Evolutionary conservation across 2,797 vertebrate genomes (phyloP), one percentile per base, ranked within the genome.

Genomic region (Trachurus trachurus): DNA sequence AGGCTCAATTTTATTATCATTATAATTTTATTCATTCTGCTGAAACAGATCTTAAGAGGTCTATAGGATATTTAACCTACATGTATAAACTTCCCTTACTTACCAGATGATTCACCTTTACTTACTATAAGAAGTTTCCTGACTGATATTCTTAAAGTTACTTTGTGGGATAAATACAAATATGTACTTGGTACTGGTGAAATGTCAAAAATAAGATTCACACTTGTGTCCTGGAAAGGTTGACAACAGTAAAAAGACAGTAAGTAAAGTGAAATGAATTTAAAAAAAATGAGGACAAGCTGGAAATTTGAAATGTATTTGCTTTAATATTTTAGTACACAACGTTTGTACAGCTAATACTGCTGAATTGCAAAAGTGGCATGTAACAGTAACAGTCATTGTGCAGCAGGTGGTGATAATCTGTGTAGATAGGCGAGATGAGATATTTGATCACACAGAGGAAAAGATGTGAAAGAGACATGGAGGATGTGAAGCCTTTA

Each of bases 401-500:
- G 22, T 62, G 40, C 19, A 71, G 47, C 16, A 39, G 49, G 49
- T 58, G 21, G 6, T n/a, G 19, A 52, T 29, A 1, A 59, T 26
- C 22, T 62, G 58, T 29, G 16, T n/a, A n/a, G n/a, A 26, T 26
- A 29, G 19, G n/a, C 21, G 21, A 47, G 9, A 0, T 31, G 6
- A 31, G 13, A 74, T 8, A 42, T 37, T 71, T 39, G 26, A 71
- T 64, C n/a, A 52, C 49, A 68, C n/a, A 11, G 19, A 39, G 66
- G 54, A 82, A 76, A 69, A 58, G 3, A 86, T 83, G 56, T 64
- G 21, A 59, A 59, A 74, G 19, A n/a, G 19, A n/a, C 49, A 34
- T 39, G 19, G 75, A 29, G 11, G 79, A 78, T 80, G 56, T 50
- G 45, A 83, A 68, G 44, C 66, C 66, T 81, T 82, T 21, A 66